phyloP scores from a whole-genome alignment of 1,140 invertebrate genomes.

The Rhagoletis pomonella region DNA sequence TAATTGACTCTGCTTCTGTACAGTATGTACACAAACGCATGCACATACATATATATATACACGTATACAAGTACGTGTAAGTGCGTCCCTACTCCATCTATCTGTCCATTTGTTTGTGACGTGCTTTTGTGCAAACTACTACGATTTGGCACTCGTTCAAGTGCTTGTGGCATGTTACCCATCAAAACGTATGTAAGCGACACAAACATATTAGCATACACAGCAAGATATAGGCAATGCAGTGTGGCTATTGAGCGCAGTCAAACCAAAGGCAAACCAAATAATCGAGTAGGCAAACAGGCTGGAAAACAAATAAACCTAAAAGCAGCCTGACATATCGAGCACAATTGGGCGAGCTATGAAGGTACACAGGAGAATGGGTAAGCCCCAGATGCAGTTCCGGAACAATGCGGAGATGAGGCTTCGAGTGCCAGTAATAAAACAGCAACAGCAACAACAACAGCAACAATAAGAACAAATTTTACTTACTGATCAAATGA shows the following conservation, averaged over 20 bases:
- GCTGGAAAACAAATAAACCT: conserved; percentile 39
- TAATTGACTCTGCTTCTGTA: conserved; percentile 18
- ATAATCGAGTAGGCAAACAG: conserved; percentile 28
- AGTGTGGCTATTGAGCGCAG: not conserved
- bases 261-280: conserved; percentile 1
- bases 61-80: no score
- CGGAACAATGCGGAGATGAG: not conserved
- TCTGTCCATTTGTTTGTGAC: not conserved
- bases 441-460: not conserved
- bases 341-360: not conserved
- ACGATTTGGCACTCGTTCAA: conserved; percentile 43
- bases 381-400: no score
- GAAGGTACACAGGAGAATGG: not conserved
- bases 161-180: conserved; percentile 46
- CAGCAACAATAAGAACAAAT: not conserved
- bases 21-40: not conserved
- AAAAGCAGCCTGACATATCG: not conserved
- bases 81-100: not conserved
- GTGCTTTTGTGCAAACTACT: conserved; percentile 44
- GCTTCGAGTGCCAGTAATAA: not conserved
- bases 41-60: not conserved
- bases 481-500: conserved; percentile 11
- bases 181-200: not conserved
- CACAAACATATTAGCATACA: not conserved
- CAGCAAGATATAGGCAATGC: not conserved